phyloP scores from a whole-genome alignment of 2,888 invertebrate species.

The Plagiodera versicolora region DNA sequence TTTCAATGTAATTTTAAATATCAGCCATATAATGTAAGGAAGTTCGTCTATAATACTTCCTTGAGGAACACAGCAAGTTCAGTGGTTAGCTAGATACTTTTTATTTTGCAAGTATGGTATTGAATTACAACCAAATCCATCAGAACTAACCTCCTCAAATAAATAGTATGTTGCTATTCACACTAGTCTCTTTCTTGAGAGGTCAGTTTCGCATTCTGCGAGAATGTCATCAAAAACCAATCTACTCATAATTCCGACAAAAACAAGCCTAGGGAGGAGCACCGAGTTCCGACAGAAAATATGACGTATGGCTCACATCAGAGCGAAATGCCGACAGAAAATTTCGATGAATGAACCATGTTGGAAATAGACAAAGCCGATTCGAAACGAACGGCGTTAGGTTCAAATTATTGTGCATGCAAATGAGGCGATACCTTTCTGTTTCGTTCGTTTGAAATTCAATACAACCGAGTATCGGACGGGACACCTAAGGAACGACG shows the following conservation, averaged over 20 bases:
- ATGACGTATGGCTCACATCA: neutral
- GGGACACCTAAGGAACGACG: slow-evolving; percentile 18
- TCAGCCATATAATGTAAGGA: no score
- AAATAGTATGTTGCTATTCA: no score
- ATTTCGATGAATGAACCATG: neutral
- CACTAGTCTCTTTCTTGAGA: neutral
- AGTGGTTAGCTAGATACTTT: no score
- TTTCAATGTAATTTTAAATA: no score
- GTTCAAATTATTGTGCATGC: slow-evolving; percentile 27
- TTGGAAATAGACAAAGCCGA: neutral
- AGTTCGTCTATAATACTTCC: no score
- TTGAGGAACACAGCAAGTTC: no score
- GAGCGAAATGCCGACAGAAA: neutral
- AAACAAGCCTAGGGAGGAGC: neutral
- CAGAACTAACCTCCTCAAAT: no score
- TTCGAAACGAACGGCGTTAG: neutral
- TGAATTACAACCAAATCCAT: no score
- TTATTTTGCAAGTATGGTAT: no score
- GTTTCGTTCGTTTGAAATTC: slow-evolving; percentile 28
- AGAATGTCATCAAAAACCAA: neutral
- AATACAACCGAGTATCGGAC: slow-evolving; percentile 28
- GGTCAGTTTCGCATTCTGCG: neutral
- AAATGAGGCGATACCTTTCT: slow-evolving; percentile 31
- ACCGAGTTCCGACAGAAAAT: neutral
- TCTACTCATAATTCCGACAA: neutral